Evolutionary conservation across 2,113 vertebrate species (phyloP).

Genomic region (Pachypanchax playfairii): DNA sequence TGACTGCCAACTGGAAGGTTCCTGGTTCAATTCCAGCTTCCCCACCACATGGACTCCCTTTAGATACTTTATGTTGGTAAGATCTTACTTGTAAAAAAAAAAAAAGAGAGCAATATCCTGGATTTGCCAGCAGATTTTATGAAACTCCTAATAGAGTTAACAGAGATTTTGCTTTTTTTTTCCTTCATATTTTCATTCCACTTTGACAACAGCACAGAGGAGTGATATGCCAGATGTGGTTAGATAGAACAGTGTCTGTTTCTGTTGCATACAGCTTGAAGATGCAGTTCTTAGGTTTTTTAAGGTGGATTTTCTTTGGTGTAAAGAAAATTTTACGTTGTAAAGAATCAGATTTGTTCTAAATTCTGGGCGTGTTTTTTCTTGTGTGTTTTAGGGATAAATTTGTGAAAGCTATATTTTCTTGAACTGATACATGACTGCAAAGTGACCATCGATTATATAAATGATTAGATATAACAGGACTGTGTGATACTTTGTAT

Average conservation of each 20-base stretch:
- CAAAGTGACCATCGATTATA: conserved; percentile 21
- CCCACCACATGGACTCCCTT: too few species aligned
- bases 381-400: neutral
- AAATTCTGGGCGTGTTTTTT: neutral
- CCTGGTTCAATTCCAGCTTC: too few species aligned
- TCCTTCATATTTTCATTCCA: conserved; percentile 2
- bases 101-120: conserved; percentile 6
- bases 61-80: too few species aligned
- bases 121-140: neutral
- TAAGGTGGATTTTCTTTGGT: neutral
- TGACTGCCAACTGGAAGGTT: too few species aligned
- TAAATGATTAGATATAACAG: conserved; percentile 42
- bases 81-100: too few species aligned
- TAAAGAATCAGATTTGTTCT: neutral
- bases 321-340: neutral
- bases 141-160: neutral
- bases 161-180: neutral
- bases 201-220: neutral
- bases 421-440: conserved; percentile 15
- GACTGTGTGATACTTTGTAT: neutral
- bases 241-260: neutral
- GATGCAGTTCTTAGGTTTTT: neutral
- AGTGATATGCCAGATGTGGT: neutral
- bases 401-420: conserved; percentile 7
- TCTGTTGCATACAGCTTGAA: neutral